Base-by-base conservation (phyloP, 1,140 invertebrate genomes). In the Conus ventricosus region DNA sequence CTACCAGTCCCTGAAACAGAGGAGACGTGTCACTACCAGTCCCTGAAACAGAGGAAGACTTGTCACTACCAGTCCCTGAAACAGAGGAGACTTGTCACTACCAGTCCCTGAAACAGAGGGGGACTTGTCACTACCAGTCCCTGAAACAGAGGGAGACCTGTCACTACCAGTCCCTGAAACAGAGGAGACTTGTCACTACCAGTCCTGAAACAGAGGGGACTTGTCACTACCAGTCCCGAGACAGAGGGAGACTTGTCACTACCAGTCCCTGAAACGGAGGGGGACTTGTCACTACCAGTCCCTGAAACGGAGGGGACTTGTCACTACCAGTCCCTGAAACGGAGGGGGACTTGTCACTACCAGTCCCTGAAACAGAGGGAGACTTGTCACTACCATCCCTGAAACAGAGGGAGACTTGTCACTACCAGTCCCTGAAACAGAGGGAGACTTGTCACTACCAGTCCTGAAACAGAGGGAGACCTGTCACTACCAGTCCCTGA, bases 1-100 rank as follows among this genome's bases (percentile, higher is more conserved):
- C 39, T 39, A 39, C 39, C 93, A 98, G 97, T 90, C 97, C 97
- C 96, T 97, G 95, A n/a, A 97, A 75, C 88, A 85, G 27, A 87
- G 5, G 39, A 39, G 39, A 39, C 39, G 0, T 39, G 39, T 39
- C 39, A 39, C 39, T 39, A 39, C 39, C 93, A 98, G 97, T 90
- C 97, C 97, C 96, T 97, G 95, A n/a, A 97, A 75, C 88, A 85
- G 27, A 87, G 5, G 39, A 3, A 39, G 39, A 39, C 39, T 39
- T 39, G 39, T 39, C 39, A 39, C 39, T 39, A 39, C 39, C 93
- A 98, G 97, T 90, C 97, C 97, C 96, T 97, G 95, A n/a, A 97
- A 75, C 88, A 85, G 27, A 87, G 5, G 39, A 39, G 39, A 39
- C 39, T 39, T 39, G 39, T 39, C 39, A 39, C 39, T 39, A 39